phyloP scores from a whole-genome alignment of 1,140 invertebrate species.

The Bicyclus anynana region DNA sequence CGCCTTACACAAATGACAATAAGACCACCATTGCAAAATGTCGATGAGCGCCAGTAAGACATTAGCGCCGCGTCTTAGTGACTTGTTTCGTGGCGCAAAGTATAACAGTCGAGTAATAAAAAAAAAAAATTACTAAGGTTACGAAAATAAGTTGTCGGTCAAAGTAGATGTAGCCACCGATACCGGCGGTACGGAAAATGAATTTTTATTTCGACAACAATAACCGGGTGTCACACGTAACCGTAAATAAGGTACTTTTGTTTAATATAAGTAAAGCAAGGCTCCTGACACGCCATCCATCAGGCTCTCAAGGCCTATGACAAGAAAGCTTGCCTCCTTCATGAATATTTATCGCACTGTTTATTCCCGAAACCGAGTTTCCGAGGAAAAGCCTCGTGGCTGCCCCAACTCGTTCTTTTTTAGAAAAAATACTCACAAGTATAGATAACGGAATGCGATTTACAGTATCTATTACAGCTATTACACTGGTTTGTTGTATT shows the following conservation, averaged over 20 bases:
- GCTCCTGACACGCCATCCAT: conserved; percentile 57
- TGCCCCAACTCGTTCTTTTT: conserved; percentile 17
- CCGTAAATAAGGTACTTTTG: conserved; percentile 29
- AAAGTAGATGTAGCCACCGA: background rate
- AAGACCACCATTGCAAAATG: too few species aligned
- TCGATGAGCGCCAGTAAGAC: too few species aligned
- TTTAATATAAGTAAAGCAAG: conserved; percentile 44
- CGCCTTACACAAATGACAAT: too few species aligned
- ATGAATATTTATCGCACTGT: conserved; percentile 69
- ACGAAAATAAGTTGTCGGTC: background rate
- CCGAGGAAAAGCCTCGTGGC: conserved; percentile 1
- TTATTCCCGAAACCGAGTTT: conserved; percentile 48
- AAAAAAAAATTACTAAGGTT: background rate
- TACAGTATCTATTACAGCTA: too few species aligned
- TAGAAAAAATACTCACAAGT: background rate
- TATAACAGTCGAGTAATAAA: too few species aligned
- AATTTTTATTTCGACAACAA: conserved; percentile 11
- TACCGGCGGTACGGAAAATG: background rate
- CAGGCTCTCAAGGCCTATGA: conserved; percentile 67
- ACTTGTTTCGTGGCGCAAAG: too few species aligned
- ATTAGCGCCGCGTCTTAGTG: too few species aligned
- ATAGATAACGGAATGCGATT: background rate
- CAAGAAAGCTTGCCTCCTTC: conserved; percentile 67
- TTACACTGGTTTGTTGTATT: too few species aligned
- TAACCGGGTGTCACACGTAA: conserved; percentile 19